Evolutionary conservation across 2,888 invertebrate species (phyloP), one percentile per base, ranked within the genome.

Genomic region (Epinotia demarniana): DNA sequence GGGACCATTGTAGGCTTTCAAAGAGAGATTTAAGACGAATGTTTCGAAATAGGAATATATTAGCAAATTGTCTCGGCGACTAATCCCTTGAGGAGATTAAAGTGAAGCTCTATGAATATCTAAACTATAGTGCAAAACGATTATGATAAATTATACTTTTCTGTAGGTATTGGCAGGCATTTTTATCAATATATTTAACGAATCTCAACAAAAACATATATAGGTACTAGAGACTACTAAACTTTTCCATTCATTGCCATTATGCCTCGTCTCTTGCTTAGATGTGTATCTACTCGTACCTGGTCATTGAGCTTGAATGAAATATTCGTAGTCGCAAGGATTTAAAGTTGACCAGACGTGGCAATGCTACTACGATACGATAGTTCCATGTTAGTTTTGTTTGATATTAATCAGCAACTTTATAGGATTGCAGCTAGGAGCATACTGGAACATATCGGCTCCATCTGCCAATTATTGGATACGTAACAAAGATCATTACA

Each of bases 401-500:
- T 33, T 33, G 60, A 16, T 49, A n/a, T 66, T 53, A 66, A 46
- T 61, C 13, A 9, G 18, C 13, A 27, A 46, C 49, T 23, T 60
- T 60, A 4, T 57, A 16, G 13, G 49, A 63, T 39, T 39, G 16
- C 16, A 66, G 23, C n/a, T 23, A 43, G n/a, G 27, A 55, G 16
- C 13, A 18, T 60, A n/a, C 13, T 13, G 18, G 58, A 61, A 53
- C 61, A 64, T 71, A 69, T 69, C 90, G 88, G 91, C 91, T 91
- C 60, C 63, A 58, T 90, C 91, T 89, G 83, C 83, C 85, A 89
- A 91, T 90, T 86, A 91, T 88, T 87, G 83, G 80, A 86, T 86
- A 88, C 85, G 88, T 89, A 87, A 88, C 84, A 84, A 84, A 84
- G 82, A 84, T 87, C 86, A 89, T 89, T 89, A 87, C 84, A 84